These are phyloP conservation scores for Etheostoma spectabile DNA, from an alignment of 2,113 vertebrate species.

Conservation along the genomic window DNA sequence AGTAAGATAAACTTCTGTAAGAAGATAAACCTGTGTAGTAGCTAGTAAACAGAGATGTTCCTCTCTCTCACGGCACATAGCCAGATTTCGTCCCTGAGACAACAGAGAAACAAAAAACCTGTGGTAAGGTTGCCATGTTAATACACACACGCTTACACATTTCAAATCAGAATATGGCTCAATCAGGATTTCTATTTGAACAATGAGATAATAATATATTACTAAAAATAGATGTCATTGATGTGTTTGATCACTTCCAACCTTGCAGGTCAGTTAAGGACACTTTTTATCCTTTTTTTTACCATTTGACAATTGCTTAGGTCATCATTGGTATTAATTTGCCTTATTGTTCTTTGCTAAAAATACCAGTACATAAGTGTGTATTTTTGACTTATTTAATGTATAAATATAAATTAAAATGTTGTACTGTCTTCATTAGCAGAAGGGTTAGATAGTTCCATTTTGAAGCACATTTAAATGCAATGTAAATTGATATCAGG, in stretches of 20 bases:
- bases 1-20: constrained; percentile 14
- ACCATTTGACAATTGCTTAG: no score
- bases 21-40: not conserved
- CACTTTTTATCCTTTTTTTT: no score
- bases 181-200: not conserved
- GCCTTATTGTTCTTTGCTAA: no score
- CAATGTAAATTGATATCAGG: not conserved
- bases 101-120: constrained; percentile 9
- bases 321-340: no score
- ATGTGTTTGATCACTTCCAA: not conserved
- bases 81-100: not conserved
- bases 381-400: no score
- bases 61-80: not conserved
- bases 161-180: not conserved
- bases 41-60: constrained; percentile 21
- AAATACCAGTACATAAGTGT: no score
- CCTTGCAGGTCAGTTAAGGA: not conserved
- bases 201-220: not conserved
- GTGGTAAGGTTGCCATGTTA: not conserved
- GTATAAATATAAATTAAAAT: no score
- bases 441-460: no score
- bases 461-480: not conserved
- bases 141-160: not conserved
- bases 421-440: no score
- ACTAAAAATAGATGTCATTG: not conserved